Base-by-base conservation (phyloP, 1,140 invertebrate species). In the Laodelphax striatellus region DNA sequence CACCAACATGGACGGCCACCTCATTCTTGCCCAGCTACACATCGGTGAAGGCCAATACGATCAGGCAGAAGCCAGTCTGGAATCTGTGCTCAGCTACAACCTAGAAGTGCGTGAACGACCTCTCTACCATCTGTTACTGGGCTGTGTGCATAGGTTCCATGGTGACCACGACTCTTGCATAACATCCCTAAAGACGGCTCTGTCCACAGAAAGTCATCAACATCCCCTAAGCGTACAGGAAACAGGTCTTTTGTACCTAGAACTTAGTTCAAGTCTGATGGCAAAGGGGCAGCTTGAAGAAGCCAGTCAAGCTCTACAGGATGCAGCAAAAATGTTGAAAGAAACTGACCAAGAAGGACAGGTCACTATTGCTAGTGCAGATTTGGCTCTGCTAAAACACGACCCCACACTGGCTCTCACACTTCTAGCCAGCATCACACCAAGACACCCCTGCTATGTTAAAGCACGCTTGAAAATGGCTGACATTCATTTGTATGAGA, bases 61-160 rank as follows among this genome's bases (percentile, higher is more conserved):
- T 31, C 80, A 85, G 66, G 94, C 93, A 0, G 80, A 85, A 16
- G 88, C 95, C 70, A 86, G 82, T 58, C 74, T 98, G 24, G 93
- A 97, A 77, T 80, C 87, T 59, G 92, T 88, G 59, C 73, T 97
- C 0, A 94, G 91, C 68, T 87, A 88, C 69, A 92, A 96, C 73
- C 96, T 98, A 70, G 84, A 91, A 74, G 85, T 96, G 0, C 74
- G 92, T 65, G 92, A 97, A 59, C 87, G 90, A 72, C 90, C 93
- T 0, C 76, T 94, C 66, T 98, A 92, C 71, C 89, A 97, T 75
- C 79, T 95, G 46, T 82, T 95, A 0, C 82, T 83, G 65, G 92
- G 92, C 0, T 76, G 89, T 21, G 83, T 97, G 44, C 82, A 90
- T 52, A 93, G 88, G 68, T 80, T 89, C 66, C 78, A 83, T 59